A percentile compares a stretch with the other conserved stretches of the same genome.
Evolutionary conservation across 2,113 vertebrate species (phyloP).

Genomic region (Tragulus kanchil): DNA sequence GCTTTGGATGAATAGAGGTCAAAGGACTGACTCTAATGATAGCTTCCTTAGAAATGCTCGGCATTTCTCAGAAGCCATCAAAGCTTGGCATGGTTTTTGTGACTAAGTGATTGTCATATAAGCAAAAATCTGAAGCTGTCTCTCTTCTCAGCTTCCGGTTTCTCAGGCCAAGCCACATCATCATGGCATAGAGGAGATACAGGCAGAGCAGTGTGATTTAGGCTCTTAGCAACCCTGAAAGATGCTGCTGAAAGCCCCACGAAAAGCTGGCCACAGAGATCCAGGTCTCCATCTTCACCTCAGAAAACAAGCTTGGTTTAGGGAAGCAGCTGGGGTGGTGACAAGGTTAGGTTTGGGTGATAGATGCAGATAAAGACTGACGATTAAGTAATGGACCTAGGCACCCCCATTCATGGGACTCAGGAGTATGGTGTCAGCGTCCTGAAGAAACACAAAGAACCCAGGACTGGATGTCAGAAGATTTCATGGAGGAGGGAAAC

Average conservation of each 20-base stretch:
- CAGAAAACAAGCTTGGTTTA: not conserved
- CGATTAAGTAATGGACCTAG: not conserved
- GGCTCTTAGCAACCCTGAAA: not conserved
- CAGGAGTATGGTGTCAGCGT: not conserved
- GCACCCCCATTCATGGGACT: not conserved
- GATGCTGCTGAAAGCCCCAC: rapidly evolving
- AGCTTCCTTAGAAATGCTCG: slow-evolving; percentile 19
- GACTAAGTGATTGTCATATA: slow-evolving; percentile 33
- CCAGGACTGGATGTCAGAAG: rapidly evolving
- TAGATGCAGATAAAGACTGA: not conserved
- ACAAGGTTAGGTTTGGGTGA: not conserved
- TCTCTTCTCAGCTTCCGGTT: not conserved
- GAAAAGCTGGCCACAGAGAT: not conserved
- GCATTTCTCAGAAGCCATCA: slow-evolving; percentile 65
- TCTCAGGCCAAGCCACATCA: slow-evolving; percentile 25
- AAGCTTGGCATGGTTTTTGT: slow-evolving; percentile 19
- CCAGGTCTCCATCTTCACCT: not conserved
- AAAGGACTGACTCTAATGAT: not conserved
- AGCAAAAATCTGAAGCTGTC: not conserved
- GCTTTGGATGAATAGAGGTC: not conserved
- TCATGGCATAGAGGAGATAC: not conserved
- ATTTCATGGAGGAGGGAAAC: not conserved
- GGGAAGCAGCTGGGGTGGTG: not conserved
- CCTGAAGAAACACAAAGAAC: not conserved
- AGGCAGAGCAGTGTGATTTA: not conserved